Percentiles rank a stretch among this genome's conserved stretches.
phyloP scores from a whole-genome alignment of 30 jellyfish, hydroid and myxozoan species.

The Cassiopea xamachana region DNA sequence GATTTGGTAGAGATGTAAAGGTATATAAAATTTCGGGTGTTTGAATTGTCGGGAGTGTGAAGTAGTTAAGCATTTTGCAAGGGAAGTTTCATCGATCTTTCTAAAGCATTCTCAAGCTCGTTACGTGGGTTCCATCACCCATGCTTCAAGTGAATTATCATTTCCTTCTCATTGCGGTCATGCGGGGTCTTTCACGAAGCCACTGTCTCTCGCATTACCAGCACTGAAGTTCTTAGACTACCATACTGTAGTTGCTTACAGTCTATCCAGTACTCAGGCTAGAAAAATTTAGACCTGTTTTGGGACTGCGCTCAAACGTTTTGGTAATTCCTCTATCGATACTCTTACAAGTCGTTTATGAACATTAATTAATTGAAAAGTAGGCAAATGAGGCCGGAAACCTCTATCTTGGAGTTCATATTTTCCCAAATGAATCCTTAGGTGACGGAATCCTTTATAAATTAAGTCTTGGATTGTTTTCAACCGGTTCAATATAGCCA shows the following conservation, averaged over 20 bases:
- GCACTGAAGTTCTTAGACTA: not conserved
- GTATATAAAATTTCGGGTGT: no score
- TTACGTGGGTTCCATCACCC: not conserved
- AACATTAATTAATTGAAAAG: not conserved
- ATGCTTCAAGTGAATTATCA: not conserved
- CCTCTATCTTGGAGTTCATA: not conserved
- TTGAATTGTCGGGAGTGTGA: no score
- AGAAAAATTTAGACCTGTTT: no score
- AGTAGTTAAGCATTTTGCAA: no score
- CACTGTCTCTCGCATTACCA: not conserved
- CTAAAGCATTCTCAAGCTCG: not conserved
- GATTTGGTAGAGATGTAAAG: no score
- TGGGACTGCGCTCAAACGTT: not conserved
- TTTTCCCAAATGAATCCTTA: not conserved
- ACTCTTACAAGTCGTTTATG: not conserved
- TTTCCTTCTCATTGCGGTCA: not conserved
- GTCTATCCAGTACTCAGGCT: not conserved
- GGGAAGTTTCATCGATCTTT: no score
- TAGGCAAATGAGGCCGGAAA: not conserved
- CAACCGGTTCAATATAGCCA: slow-evolving; percentile 6
- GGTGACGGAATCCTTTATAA: slow-evolving; percentile 8
- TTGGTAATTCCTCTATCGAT: not conserved
- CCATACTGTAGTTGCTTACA: not conserved
- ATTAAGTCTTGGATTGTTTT: slow-evolving; percentile 7
- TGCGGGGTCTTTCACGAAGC: not conserved